Evolutionary conservation across 2,888 invertebrate species (phyloP).

Genomic region (Sarcophaga variegata): DNA sequence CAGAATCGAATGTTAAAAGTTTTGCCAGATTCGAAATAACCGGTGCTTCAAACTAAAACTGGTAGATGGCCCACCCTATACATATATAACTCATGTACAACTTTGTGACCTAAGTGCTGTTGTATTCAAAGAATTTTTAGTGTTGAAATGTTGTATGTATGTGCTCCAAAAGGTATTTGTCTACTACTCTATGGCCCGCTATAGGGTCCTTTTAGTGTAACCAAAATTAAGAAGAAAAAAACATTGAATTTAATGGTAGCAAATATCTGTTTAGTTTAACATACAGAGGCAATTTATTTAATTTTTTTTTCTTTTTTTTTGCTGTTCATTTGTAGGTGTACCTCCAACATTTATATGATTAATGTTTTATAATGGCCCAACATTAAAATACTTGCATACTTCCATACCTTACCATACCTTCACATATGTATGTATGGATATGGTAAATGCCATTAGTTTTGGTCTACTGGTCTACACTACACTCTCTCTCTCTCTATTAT

Average conservation of each 20-base stretch:
- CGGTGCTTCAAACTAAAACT: no score
- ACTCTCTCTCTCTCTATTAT: slow-evolving; percentile 6
- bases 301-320: neutral
- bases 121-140: no score
- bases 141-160: neutral
- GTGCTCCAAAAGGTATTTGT: no score
- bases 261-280: slow-evolving; percentile 50
- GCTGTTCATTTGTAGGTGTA: slow-evolving; percentile 47
- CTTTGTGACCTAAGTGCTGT: no score
- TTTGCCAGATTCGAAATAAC: no score
- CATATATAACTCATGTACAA: no score
- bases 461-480: neutral
- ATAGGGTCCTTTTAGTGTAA: slow-evolving; percentile 50
- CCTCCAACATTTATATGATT: slow-evolving; percentile 54
- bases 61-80: no score
- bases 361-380: slow-evolving; percentile 66
- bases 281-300: slow-evolving; percentile 8
- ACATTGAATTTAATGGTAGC: slow-evolving; percentile 58
- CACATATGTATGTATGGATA: neutral
- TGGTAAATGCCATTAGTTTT: slow-evolving; percentile 38
- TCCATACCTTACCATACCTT: neutral
- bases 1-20: no score
- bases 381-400: neutral
- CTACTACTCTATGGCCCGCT: slow-evolving; percentile 1
- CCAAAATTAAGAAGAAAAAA: neutral